Percentiles rank a stretch among this genome's conserved stretches.
Evolutionary conservation across 2,888 invertebrate genomes (phyloP).

Genomic region (Meganola albula): DNA sequence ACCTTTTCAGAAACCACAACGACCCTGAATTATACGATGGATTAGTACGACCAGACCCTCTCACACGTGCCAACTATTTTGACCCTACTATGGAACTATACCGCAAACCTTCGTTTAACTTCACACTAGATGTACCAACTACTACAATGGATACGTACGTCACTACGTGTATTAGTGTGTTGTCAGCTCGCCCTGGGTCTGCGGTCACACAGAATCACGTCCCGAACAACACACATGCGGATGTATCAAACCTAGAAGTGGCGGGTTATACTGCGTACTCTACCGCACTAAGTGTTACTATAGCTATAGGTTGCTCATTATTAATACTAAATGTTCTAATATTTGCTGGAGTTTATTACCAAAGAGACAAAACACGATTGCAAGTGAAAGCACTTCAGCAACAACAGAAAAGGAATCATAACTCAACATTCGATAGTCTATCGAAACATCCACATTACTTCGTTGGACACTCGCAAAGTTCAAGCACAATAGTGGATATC

Average conservation of each 20-base stretch:
- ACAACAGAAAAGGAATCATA: slow-evolving; percentile 81
- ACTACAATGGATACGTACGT: slow-evolving; percentile 81
- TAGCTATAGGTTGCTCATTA: slow-evolving; percentile 88
- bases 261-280: slow-evolving; percentile 87
- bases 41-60: slow-evolving; percentile 88
- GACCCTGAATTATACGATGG: slow-evolving; percentile 94
- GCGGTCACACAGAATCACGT: slow-evolving; percentile 61
- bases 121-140: slow-evolving; percentile 69
- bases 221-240: slow-evolving; percentile 82
- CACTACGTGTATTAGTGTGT: slow-evolving; percentile 84
- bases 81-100: slow-evolving; percentile 80
- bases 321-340: slow-evolving; percentile 88
- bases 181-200: slow-evolving; percentile 80
- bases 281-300: slow-evolving; percentile 86
- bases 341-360: slow-evolving; percentile 91
- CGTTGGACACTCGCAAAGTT: slow-evolving; percentile 86
- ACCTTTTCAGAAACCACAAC: slow-evolving; percentile 93
- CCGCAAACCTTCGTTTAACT: slow-evolving; percentile 77
- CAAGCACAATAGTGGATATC: slow-evolving; percentile 90
- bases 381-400: slow-evolving; percentile 87
- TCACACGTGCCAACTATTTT: slow-evolving; percentile 81
- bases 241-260: slow-evolving; percentile 87
- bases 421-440: slow-evolving; percentile 75
- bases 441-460: slow-evolving; percentile 88
- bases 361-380: slow-evolving; percentile 85